Evolutionary conservation across 2,888 invertebrate genomes (phyloP).

Genomic region (Cantharis lateralis): DNA sequence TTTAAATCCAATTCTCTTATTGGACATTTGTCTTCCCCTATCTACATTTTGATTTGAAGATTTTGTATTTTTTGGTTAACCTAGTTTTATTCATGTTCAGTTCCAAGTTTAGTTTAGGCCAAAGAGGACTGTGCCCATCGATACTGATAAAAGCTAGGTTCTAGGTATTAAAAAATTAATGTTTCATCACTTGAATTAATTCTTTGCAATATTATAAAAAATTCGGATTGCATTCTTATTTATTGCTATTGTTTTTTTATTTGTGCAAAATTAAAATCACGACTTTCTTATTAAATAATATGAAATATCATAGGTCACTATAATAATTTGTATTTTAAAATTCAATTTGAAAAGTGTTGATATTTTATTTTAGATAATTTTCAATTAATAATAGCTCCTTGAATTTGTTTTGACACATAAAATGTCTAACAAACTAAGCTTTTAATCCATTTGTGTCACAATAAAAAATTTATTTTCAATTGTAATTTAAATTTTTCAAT

Average conservation of each 20-base stretch:
- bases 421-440: slow-evolving; percentile 14
- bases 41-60: too few relatives aligned
- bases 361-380: slow-evolving; percentile 6
- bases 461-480: neutral
- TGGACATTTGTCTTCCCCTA: too few relatives aligned
- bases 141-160: too few relatives aligned
- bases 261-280: neutral
- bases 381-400: slow-evolving; percentile 14
- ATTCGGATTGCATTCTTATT: neutral
- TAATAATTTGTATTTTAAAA: slow-evolving; percentile 8
- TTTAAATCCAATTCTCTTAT: too few relatives aligned
- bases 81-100: too few relatives aligned
- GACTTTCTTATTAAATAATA: neutral
- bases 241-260: neutral
- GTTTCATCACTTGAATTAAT: too few relatives aligned
- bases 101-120: too few relatives aligned
- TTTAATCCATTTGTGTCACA: neutral
- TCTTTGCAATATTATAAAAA: neutral
- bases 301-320: slow-evolving; percentile 12
- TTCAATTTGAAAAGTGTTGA: slow-evolving; percentile 7
- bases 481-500: neutral
- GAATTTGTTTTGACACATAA: slow-evolving; percentile 23
- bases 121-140: too few relatives aligned
- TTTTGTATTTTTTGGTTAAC: too few relatives aligned
- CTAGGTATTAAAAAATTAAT: too few relatives aligned